Evolutionary conservation across 2,888 invertebrate species (phyloP).

Genomic region (Galerucella calmariensis): DNA sequence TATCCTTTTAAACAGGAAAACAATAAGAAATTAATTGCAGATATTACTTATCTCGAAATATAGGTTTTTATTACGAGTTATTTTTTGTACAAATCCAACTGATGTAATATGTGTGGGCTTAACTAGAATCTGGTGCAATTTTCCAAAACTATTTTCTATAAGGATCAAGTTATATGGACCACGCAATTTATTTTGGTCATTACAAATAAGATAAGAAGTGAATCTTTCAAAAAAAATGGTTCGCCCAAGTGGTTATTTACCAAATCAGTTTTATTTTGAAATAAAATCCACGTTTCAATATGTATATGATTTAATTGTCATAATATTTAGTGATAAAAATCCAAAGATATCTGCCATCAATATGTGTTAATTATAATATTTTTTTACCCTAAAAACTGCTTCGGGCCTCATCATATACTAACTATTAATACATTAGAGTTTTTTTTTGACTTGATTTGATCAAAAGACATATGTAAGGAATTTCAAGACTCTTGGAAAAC

Average conservation of each 20-base stretch:
- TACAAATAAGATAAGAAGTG: too few relatives aligned
- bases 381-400: conserved; percentile 56
- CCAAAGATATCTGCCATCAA: conserved; percentile 62
- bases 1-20: conserved; percentile 5
- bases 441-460: conserved; percentile 13
- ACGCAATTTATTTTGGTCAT: too few relatives aligned
- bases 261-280: conserved; percentile 11
- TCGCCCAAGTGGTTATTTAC: background rate
- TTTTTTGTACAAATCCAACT: background rate
- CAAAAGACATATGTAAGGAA: conserved; percentile 16
- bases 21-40: background rate
- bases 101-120: background rate
- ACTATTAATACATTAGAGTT: conserved; percentile 31
- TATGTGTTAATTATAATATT: conserved; percentile 55
- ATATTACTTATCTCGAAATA: background rate
- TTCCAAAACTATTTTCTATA: too few relatives aligned
- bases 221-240: background rate
- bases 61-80: background rate
- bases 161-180: too few relatives aligned
- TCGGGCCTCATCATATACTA: conserved; percentile 53
- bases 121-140: too few relatives aligned
- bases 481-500: too few relatives aligned
- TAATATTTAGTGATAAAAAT: conserved; percentile 64
- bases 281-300: conserved; percentile 56
- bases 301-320: conserved; percentile 63